Evolutionary conservation across 2,888 invertebrate genomes (phyloP).

Genomic region (Trichogramma evanescens): DNA sequence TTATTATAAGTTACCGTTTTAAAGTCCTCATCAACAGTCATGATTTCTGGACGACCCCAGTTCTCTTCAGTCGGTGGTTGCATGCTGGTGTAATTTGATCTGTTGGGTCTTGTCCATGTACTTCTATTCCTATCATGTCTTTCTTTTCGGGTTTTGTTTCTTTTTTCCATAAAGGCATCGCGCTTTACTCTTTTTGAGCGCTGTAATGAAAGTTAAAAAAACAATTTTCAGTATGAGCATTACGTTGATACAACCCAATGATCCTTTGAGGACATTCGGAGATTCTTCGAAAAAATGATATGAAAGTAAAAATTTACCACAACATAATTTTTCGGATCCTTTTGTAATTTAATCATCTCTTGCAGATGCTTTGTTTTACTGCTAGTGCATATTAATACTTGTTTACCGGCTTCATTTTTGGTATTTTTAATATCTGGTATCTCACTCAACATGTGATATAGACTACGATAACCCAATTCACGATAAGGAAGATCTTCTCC

Average conservation of each 20-base stretch:
- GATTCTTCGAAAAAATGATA: too few relatives aligned
- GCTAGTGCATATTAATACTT: neutral
- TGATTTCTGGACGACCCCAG: neutral
- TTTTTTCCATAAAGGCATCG: neutral
- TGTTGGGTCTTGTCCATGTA: neutral
- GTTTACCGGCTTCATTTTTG: neutral
- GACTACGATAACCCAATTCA: conserved; percentile 4
- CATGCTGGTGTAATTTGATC: too few relatives aligned
- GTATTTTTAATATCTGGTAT: conserved; percentile 2
- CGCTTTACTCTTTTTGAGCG: too few relatives aligned
- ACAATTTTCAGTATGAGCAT: too few relatives aligned
- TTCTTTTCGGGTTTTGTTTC: neutral
- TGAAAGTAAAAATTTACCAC: neutral
- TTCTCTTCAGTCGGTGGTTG: neutral
- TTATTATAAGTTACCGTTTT: too few relatives aligned
- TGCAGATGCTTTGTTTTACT: neutral
- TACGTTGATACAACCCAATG: too few relatives aligned
- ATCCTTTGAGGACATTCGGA: too few relatives aligned
- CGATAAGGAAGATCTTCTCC: conserved; percentile 6
- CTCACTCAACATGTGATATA: conserved; percentile 3
- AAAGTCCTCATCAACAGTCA: too few relatives aligned
- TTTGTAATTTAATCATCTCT: conserved; percentile 1
- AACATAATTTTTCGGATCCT: neutral
- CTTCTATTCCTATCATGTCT: neutral
- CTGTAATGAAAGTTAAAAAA: too few relatives aligned